phyloP scores from a whole-genome alignment of 2,888 invertebrate species.

The Diarsia dahlii region DNA sequence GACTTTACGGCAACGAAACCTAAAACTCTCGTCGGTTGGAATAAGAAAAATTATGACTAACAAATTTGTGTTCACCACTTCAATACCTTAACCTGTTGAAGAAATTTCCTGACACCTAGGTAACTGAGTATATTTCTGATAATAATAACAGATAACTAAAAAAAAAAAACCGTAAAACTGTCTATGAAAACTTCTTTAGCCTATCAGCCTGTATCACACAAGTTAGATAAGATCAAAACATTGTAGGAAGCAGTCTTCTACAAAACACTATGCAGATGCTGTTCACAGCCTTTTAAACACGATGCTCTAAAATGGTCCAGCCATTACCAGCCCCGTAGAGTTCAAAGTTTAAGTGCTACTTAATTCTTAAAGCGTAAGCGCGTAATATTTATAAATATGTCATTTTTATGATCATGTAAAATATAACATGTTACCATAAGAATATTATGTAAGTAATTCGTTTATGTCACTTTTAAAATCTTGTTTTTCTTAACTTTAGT shows the following conservation, averaged over 20 bases:
- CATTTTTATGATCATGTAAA: constrained; percentile 60
- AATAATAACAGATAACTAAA: too few relatives aligned
- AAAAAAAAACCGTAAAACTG: too few relatives aligned
- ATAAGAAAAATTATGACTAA: too few relatives aligned
- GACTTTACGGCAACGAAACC: too few relatives aligned
- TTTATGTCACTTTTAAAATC: constrained; percentile 49
- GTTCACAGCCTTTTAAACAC: neutral
- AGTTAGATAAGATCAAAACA: neutral
- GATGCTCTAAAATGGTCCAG: constrained; percentile 21
- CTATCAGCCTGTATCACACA: neutral
- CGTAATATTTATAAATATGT: constrained; percentile 52
- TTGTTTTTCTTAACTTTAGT: constrained; percentile 32
- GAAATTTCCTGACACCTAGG: neutral
- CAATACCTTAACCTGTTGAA: neutral
- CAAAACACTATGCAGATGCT: constrained; percentile 1
- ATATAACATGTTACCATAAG: constrained; percentile 50
- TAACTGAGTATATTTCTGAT: neutral
- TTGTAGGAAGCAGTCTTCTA: neutral
- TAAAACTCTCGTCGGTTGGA: too few relatives aligned
- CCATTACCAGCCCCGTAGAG: constrained; percentile 28
- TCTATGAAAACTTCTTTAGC: neutral
- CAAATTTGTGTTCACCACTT: neutral
- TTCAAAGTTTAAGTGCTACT: constrained; percentile 59
- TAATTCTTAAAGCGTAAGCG: constrained; percentile 39
- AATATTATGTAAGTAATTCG: constrained; percentile 59